Percentiles rank a stretch among this genome's conserved stretches.
phyloP scores from a whole-genome alignment of 2,113 vertebrate species.

The Gallinago paraguaiae region DNA sequence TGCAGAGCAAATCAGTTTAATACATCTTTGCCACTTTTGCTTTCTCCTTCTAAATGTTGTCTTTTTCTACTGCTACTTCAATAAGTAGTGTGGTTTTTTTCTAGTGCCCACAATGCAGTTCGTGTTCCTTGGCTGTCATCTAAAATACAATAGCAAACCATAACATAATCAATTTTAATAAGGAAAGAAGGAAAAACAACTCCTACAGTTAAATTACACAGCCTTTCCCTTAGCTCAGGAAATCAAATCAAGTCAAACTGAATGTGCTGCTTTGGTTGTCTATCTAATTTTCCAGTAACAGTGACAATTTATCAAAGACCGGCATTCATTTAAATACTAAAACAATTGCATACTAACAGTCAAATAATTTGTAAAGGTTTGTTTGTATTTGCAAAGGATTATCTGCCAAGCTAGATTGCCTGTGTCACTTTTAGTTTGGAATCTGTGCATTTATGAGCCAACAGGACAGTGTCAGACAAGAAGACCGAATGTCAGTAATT shows the following conservation, averaged over 20 bases:
- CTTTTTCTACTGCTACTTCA: not conserved
- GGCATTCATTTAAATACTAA: not conserved
- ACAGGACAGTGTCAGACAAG: not conserved
- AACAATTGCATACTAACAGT: not conserved
- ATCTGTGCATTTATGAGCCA: not conserved
- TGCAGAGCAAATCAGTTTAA: not conserved
- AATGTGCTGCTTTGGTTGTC: not conserved
- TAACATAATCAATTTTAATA: not conserved
- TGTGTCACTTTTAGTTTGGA: not conserved
- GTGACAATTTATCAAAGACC: not conserved
- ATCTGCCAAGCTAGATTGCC: not conserved
- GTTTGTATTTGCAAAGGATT: not conserved
- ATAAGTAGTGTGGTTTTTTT: not conserved
- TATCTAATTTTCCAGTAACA: conserved; percentile 5
- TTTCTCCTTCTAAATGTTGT: not conserved
- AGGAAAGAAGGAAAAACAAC: not conserved
- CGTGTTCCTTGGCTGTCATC: not conserved
- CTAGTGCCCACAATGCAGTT: not conserved
- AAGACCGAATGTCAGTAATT: not conserved
- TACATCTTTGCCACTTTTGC: not conserved
- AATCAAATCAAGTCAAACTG: not conserved
- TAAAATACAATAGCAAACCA: not conserved
- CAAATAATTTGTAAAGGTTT: not conserved
- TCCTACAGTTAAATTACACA: not conserved
- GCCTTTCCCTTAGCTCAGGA: not conserved